Evolutionary conservation across 1,140 invertebrate genomes (phyloP), one percentile per base, ranked within the genome.

Genomic region (Pentalonia nigronervosa): DNA sequence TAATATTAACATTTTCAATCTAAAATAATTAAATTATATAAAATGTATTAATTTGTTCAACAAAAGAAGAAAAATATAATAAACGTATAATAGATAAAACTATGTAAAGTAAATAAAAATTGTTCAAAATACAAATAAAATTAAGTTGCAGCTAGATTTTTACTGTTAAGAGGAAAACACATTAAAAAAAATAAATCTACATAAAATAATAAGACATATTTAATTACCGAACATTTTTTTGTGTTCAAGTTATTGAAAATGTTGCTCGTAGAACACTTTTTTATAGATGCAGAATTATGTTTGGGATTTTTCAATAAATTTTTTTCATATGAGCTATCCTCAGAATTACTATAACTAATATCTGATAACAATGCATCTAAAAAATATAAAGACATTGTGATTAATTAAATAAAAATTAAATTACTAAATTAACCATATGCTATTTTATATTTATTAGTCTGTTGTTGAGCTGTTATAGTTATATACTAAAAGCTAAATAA

Each of bases 341-440:
- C 89, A 41, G 91, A 84, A 25, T 83, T 23, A 53, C 91, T 93
- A 45, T 93, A 93, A 41, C 81, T 93, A 23, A 93, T 20, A 93
- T 93, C 91, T 76, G 91, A 84, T 83, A 93, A 93, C 50, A 93
- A 41, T 20, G 81, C 81, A 86, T 56, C 91, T 93, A 86, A n/a
- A 84, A 92, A 50, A 48, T 50, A 92, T 45, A 56, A 56, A 47
- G 4, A 34, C 34, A 3, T 14, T n/a, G 45, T 84, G 9, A 67
- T n/a, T n/a, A n/a, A 67, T 67, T 67, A n/a, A n/a, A 67, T 67
- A 67, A n/a, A 67, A 67, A n/a, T 67, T 4, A 17, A 67, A 7
- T 67, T 17, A 76, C 3, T 14, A 53, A 53, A 53, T 53, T 7
- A 53, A 53, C 21, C 20, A 23, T 53, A n/a, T 76, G 14, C 14